phyloP scores from a whole-genome alignment of 2,888 invertebrate species.

The Notocelia uddmanniana region DNA sequence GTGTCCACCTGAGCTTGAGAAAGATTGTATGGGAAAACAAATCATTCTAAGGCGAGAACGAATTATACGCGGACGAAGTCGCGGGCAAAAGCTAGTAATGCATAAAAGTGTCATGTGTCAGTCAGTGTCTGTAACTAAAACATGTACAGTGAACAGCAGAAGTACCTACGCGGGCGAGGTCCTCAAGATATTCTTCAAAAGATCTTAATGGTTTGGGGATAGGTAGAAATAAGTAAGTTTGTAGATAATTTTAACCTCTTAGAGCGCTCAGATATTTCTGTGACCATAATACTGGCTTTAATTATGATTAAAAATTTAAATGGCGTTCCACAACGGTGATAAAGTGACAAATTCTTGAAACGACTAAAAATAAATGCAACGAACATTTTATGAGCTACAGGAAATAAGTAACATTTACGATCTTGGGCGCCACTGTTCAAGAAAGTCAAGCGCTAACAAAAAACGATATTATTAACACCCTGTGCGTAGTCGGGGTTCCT shows the following conservation, averaged over 20 bases:
- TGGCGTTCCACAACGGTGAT: background rate
- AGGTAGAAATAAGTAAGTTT: too few species aligned
- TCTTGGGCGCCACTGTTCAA: background rate
- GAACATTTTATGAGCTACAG: background rate
- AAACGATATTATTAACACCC: background rate
- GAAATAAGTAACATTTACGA: slow-evolving; percentile 16
- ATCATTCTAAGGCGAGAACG: too few species aligned
- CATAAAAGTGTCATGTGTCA: too few species aligned
- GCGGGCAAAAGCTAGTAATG: too few species aligned
- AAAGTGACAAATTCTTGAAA: background rate
- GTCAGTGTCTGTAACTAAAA: too few species aligned
- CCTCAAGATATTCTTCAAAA: too few species aligned
- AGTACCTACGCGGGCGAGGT: too few species aligned
- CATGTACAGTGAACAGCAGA: too few species aligned
- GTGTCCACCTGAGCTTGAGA: too few species aligned
- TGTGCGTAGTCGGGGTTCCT: slow-evolving; percentile 2
- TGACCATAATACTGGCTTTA: background rate
- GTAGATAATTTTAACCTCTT: background rate
- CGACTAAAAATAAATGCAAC: background rate
- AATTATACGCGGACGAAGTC: too few species aligned
- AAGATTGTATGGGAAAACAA: too few species aligned
- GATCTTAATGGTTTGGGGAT: too few species aligned
- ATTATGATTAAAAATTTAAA: background rate
- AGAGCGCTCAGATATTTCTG: background rate
- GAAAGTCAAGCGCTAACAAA: slow-evolving; percentile 6